Conservation (phyloP, 2,888 invertebrate genomes). For the Machimus atricapillus region DNA sequence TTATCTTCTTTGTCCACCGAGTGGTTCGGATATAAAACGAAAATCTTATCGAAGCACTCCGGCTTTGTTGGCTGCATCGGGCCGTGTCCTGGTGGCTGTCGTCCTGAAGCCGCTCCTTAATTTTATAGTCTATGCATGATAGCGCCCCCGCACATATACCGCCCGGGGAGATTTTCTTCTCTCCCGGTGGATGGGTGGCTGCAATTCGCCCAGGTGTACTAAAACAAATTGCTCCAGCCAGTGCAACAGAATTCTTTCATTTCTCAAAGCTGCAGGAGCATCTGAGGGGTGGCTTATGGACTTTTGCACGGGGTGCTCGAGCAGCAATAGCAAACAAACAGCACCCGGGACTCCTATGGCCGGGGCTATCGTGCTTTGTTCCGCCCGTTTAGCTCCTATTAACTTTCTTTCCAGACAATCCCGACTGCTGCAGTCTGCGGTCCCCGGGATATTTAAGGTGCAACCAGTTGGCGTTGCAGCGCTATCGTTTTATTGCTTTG, state of each 20-base stretch:
- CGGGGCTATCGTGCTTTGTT: background rate
- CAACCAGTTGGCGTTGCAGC: background rate
- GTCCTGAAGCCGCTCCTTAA: background rate
- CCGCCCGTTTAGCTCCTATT: background rate
- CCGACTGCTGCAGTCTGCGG: background rate
- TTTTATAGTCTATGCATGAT: conserved; percentile 12
- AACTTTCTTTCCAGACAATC: background rate
- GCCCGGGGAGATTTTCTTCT: background rate
- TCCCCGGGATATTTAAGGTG: background rate
- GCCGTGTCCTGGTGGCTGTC: background rate
- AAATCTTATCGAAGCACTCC: background rate
- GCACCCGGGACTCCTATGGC: background rate
- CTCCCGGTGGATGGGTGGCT: background rate
- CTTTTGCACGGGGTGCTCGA: background rate
- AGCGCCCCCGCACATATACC: background rate
- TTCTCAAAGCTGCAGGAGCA: background rate
- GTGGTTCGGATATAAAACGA: background rate
- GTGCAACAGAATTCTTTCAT: background rate
- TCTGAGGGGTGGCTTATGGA: background rate
- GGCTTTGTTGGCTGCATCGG: background rate
- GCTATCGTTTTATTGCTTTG: background rate
- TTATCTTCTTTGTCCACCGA: background rate
- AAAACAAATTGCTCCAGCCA: background rate
- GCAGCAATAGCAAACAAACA: background rate
- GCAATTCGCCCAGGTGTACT: conserved; percentile 14